Evolutionary conservation across 2,888 invertebrate species (phyloP).

Genomic region (Catocala nupta): DNA sequence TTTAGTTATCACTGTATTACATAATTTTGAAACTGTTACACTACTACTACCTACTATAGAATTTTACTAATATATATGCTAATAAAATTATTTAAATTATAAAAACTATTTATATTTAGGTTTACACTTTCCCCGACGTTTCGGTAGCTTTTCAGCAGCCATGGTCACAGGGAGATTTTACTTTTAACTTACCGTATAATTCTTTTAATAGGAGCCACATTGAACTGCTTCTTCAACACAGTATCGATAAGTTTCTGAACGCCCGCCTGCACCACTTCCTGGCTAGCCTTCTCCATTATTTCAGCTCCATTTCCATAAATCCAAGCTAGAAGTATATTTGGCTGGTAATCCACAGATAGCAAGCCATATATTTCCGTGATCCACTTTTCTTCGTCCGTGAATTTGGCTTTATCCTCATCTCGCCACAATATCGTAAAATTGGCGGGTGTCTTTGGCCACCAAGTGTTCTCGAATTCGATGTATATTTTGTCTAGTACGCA

Average conservation of each 20-base stretch:
- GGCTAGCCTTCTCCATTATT: slow-evolving; percentile 87
- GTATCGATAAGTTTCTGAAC: slow-evolving; percentile 86
- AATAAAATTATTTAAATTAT: no score
- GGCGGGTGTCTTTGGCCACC: slow-evolving; percentile 87
- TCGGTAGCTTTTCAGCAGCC: no score
- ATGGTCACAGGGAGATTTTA: no score
- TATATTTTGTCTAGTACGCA: slow-evolving; percentile 91
- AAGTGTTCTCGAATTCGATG: slow-evolving; percentile 89
- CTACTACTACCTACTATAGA: no score
- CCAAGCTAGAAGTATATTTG: slow-evolving; percentile 89
- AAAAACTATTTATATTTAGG: no score
- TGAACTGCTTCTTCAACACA: slow-evolving; percentile 79
- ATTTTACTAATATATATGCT: no score
- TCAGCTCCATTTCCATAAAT: slow-evolving; percentile 88
- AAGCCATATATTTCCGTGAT: slow-evolving; percentile 88
- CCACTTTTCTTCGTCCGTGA: slow-evolving; percentile 85
- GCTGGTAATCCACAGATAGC: slow-evolving; percentile 87
- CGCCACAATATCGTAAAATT: slow-evolving; percentile 88
- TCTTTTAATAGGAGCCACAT: slow-evolving; percentile 84
- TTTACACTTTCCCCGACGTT: no score
- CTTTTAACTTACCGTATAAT: slow-evolving; percentile 80
- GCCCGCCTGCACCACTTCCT: slow-evolving; percentile 84
- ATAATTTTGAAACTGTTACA: no score
- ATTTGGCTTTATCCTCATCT: slow-evolving; percentile 81
- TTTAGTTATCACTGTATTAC: no score